phyloP scores from a whole-genome alignment of 2,888 invertebrate genomes.

The Pocota personata region DNA sequence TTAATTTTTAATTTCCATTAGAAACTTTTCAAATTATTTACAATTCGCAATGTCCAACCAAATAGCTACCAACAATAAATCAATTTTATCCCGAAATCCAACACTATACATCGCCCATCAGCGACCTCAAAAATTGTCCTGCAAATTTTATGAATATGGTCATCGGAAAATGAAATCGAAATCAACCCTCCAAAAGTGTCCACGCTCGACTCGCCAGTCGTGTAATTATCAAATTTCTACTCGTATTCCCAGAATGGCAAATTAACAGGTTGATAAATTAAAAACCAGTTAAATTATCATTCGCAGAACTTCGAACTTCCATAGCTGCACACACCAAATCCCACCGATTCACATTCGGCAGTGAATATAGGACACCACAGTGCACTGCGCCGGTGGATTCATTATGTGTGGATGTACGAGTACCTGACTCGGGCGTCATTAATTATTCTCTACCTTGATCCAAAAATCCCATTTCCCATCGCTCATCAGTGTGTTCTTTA shows the following conservation, averaged over 20 bases:
- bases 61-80: neutral
- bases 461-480: constrained; percentile 60
- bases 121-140: neutral
- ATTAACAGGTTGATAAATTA: constrained; percentile 67
- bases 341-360: neutral
- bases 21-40: constrained; percentile 4
- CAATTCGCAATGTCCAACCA: neutral
- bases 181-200: constrained; percentile 31
- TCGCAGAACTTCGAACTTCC: constrained; percentile 6
- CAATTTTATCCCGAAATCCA: neutral
- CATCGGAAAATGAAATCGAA: neutral
- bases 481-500: constrained; percentile 57
- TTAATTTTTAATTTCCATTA: constrained; percentile 1
- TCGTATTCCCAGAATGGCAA: constrained; percentile 52
- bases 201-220: neutral
- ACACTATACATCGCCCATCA: neutral
- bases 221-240: constrained; percentile 60
- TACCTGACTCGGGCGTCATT: constrained; percentile 48
- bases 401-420: constrained; percentile 42
- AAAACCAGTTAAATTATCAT: constrained; percentile 60
- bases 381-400: constrained; percentile 27
- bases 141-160: neutral
- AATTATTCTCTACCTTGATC: constrained; percentile 68
- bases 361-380: neutral
- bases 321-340: neutral